These are phyloP conservation scores for Cettia cetti DNA, from an alignment of 2,113 vertebrate genomes.

Conservation along the genomic window DNA sequence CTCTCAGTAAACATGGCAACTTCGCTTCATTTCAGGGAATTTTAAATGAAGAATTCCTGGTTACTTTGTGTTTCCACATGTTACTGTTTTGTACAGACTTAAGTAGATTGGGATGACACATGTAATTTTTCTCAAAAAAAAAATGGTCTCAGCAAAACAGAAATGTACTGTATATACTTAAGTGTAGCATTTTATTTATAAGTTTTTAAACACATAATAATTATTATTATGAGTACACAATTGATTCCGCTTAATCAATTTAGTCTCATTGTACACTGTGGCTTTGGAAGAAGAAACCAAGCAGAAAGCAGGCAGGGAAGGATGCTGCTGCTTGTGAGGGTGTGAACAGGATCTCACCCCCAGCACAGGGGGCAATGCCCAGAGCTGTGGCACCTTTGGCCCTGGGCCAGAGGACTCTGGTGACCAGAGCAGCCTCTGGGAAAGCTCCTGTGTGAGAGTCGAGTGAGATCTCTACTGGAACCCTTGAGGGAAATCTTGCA, in stretches of 20 bases:
- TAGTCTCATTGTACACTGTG: not conserved
- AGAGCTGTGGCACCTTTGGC: not conserved
- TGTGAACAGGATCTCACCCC: not conserved
- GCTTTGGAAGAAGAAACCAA: not conserved
- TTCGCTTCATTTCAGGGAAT: not conserved
- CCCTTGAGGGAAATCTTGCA: not conserved
- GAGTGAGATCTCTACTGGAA: not conserved
- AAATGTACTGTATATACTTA: not conserved
- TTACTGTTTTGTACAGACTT: not conserved
- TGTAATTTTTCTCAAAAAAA: not conserved
- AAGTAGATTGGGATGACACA: not conserved
- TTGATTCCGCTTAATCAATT: not conserved
- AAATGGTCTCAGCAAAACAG: not conserved
- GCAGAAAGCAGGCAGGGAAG: not conserved
- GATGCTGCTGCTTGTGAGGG: not conserved
- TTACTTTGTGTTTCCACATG: not conserved
- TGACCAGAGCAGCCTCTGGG: not conserved
- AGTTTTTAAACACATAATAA: not conserved
- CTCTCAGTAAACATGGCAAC: constrained; percentile 4
- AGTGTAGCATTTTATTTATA: not conserved
- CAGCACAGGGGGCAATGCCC: not conserved
- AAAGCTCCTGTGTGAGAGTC: not conserved
- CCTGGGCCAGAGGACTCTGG: not conserved
- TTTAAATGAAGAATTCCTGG: not conserved
- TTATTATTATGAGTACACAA: not conserved